Evolutionary conservation across 1,140 invertebrate genomes (phyloP).

Genomic region (Brachionus angularis): DNA sequence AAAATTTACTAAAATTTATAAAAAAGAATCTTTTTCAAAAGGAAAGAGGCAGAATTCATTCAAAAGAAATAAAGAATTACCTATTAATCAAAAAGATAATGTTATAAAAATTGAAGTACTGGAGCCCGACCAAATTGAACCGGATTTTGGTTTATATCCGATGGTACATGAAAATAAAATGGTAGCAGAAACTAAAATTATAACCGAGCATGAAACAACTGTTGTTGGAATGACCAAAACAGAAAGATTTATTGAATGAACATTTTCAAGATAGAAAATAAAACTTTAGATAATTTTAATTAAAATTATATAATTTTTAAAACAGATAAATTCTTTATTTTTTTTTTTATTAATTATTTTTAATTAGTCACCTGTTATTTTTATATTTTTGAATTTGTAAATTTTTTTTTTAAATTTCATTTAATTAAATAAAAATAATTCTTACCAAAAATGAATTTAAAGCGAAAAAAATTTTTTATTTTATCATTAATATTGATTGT

Average conservation of each 20-base stretch:
- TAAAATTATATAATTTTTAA: no score
- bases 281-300: slow-evolving; percentile 10
- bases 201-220: not conserved
- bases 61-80: not conserved
- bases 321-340: no score
- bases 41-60: not conserved
- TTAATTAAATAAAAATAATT: slow-evolving; percentile 7
- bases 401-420: not conserved
- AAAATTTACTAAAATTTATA: no score
- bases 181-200: not conserved
- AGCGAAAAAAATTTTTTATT: not conserved
- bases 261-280: no score
- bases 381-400: not conserved
- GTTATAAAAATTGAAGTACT: not conserved
- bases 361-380: slow-evolving; percentile 8
- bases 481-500: not conserved
- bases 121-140: not conserved
- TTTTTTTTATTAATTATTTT: no score
- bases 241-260: not conserved
- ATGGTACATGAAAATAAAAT: not conserved
- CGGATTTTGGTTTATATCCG: not conserved
- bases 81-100: not conserved
- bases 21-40: no score
- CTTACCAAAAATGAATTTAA: not conserved
- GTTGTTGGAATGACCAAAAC: not conserved